Evolutionary conservation across 2,797 vertebrate species (phyloP).

Genomic region (Gymnocypris eckloni): DNA sequence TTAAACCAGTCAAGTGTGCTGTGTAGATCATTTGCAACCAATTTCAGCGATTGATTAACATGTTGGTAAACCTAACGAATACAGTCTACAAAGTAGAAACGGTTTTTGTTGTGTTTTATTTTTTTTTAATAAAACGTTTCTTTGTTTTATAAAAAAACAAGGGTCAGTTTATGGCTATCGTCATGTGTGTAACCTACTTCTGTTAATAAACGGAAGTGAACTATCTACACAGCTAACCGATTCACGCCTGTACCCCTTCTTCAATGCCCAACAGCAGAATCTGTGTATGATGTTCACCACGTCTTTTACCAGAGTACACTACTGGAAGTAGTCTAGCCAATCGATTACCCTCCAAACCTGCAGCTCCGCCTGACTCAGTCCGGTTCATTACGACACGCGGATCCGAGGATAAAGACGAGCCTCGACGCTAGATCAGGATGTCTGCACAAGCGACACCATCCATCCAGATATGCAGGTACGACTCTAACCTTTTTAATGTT

Average conservation of each 20-base stretch:
- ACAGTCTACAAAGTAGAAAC: neutral
- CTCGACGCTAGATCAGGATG: conserved; percentile 64
- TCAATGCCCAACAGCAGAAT: neutral
- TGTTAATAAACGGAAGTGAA: conserved; percentile 11
- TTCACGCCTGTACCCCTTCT: neutral
- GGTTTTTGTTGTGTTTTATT: neutral
- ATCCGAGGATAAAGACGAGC: conserved; percentile 59
- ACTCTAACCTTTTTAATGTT: neutral
- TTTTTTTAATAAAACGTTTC: neutral
- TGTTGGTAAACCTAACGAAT: neutral
- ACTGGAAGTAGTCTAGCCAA: conserved; percentile 12
- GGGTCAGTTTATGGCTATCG: neutral
- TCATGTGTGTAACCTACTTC: neutral
- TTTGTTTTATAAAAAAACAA: neutral
- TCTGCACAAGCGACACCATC: conserved; percentile 72
- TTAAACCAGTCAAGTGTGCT: neutral
- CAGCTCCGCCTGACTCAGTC: conserved; percentile 44
- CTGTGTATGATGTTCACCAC: neutral
- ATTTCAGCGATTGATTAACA: neutral
- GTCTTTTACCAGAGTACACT: neutral
- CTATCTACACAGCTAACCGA: neutral
- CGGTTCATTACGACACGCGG: conserved; percentile 38
- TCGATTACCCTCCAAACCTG: conserved; percentile 52
- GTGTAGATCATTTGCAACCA: neutral
- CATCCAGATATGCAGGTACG: conserved; percentile 90